Evolutionary conservation across 2,888 invertebrate species (phyloP).

Genomic region (Dolichopus griseipennis): DNA sequence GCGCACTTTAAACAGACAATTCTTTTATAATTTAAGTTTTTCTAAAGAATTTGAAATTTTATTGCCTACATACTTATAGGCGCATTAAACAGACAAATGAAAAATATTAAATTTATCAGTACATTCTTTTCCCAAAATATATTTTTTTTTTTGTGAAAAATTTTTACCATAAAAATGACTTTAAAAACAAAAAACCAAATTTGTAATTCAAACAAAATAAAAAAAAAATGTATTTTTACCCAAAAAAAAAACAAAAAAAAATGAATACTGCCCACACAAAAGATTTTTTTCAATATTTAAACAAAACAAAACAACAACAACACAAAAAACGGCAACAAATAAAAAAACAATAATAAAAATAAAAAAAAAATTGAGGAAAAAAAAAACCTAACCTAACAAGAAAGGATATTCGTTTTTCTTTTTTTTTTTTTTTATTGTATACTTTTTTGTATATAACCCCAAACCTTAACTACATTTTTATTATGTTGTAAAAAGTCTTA

Average conservation of each 20-base stretch:
- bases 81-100: no score
- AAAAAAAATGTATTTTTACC: no score
- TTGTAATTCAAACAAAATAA: neutral
- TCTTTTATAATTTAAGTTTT: no score
- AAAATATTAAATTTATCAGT: no score
- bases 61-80: no score
- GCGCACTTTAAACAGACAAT: no score
- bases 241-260: neutral
- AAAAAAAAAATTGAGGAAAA: neutral
- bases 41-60: no score
- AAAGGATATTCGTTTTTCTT: neutral
- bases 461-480: conserved; percentile 6
- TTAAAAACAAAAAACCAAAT: neutral
- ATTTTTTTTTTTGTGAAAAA: no score
- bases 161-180: no score
- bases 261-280: conserved; percentile 3
- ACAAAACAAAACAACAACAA: neutral
- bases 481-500: conserved; percentile 6
- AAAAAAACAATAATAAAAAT: neutral
- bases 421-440: neutral
- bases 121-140: no score
- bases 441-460: neutral
- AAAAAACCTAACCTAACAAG: conserved; percentile 3
- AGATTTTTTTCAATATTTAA: neutral
- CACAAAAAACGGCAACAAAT: neutral